Evolutionary conservation across 2,888 invertebrate species (phyloP).

Genomic region (Papilio demoleus): DNA sequence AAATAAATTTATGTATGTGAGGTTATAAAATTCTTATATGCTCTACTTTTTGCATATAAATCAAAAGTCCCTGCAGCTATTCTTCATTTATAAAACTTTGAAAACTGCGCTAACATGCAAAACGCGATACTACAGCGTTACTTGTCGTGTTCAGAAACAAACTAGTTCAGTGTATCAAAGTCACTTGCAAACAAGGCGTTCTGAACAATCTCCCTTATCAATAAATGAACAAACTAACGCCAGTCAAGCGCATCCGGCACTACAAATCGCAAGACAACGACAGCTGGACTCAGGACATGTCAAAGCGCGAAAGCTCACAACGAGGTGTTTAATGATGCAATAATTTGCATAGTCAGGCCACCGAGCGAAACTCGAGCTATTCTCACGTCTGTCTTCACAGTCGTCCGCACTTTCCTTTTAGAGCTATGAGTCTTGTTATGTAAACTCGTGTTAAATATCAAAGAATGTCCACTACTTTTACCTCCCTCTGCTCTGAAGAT

Average conservation of each 20-base stretch:
- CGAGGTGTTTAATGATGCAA: constrained; percentile 82
- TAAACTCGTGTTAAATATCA: constrained; percentile 58
- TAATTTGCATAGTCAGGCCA: constrained; percentile 79
- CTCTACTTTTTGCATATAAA: constrained; percentile 1
- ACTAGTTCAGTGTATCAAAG: constrained; percentile 29
- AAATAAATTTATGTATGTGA: background rate
- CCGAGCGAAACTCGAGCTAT: constrained; percentile 66
- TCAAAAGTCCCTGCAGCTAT: constrained; percentile 1
- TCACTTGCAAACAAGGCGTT: constrained; percentile 29
- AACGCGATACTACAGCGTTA: constrained; percentile 16
- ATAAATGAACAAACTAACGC: constrained; percentile 33
- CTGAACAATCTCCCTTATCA: constrained; percentile 30
- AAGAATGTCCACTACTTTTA: constrained; percentile 43
- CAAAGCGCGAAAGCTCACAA: constrained; percentile 71
- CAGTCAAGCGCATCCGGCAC: constrained; percentile 38
- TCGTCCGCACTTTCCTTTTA: constrained; percentile 64
- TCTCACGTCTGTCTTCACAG: constrained; percentile 74
- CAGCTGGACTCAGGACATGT: constrained; percentile 59
- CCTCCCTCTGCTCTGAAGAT: constrained; percentile 40
- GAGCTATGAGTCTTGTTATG: constrained; percentile 64
- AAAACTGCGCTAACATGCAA: constrained; percentile 25
- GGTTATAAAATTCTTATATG: background rate
- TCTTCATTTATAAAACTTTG: constrained; percentile 20
- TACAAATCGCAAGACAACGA: constrained; percentile 43
- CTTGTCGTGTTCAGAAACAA: constrained; percentile 25